These are phyloP conservation scores for Selenia dentaria DNA, from an alignment of 2,888 invertebrate species.

Conservation along the genomic window DNA sequence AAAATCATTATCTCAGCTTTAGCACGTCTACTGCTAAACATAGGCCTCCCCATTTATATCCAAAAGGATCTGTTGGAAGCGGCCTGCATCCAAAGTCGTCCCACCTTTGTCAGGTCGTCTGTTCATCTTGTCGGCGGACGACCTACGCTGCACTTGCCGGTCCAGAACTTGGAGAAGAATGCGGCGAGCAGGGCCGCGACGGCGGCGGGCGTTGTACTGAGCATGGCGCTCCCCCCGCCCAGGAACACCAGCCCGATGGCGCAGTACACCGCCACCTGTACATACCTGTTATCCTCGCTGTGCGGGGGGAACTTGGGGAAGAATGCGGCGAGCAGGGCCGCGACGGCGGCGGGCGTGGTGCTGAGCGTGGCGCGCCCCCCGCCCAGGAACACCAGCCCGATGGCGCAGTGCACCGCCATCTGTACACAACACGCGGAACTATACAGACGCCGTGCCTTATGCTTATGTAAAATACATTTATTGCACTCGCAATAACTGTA, in stretches of 20 bases:
- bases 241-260: constrained; percentile 96
- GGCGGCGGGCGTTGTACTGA: constrained; percentile 92
- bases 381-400: constrained; percentile 97
- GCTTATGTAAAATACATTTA: too few relatives aligned
- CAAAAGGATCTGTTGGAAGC: too few relatives aligned
- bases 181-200: constrained; percentile 96
- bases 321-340: constrained; percentile 95
- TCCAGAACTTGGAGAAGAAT: constrained; percentile 98
- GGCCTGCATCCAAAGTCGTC: too few relatives aligned
- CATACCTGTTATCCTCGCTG: constrained; percentile 89
- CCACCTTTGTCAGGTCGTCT: too few relatives aligned
- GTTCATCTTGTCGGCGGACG: too few relatives aligned
- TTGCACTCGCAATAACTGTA: too few relatives aligned
- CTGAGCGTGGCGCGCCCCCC: constrained; percentile 95
- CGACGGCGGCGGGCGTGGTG: constrained; percentile 93
- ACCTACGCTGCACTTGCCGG: too few relatives aligned
- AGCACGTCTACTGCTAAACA: too few relatives aligned
- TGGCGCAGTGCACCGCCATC: constrained; percentile 97
- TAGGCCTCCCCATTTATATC: too few relatives aligned
- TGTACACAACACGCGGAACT: constrained; percentile 66
- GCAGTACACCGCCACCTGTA: constrained; percentile 97
- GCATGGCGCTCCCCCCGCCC: constrained; percentile 95
- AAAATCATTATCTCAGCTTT: too few relatives aligned
- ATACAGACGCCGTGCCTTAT: neutral
- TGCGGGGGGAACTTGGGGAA: constrained; percentile 99